A percentile compares a stretch with the other conserved stretches of the same genome.
Evolutionary conservation across 2,797 vertebrate species (phyloP).

Genomic region (Paedocypris micromegethes): DNA sequence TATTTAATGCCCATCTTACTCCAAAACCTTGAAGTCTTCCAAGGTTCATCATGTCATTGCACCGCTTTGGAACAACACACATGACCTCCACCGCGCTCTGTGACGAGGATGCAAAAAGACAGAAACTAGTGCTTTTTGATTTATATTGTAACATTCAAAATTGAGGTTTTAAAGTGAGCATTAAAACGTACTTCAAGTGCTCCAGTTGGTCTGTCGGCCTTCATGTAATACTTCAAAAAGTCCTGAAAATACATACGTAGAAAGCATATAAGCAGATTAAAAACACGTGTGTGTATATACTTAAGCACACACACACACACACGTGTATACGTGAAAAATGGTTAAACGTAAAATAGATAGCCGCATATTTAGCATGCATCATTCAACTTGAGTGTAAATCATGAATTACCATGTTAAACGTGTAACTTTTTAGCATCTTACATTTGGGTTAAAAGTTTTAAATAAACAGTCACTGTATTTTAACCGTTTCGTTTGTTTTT

Average conservation of each 20-base stretch:
- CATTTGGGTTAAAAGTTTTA: background rate
- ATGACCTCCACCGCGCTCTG: conserved; percentile 86
- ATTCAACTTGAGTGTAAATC: too few relatives aligned
- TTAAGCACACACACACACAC: background rate
- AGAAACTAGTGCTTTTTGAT: background rate
- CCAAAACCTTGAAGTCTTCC: conserved; percentile 86
- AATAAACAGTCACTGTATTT: background rate
- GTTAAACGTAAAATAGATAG: too few relatives aligned
- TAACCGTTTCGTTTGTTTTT: too few relatives aligned
- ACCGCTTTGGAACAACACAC: conserved; percentile 87
- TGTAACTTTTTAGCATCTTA: too few relatives aligned
- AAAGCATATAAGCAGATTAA: background rate
- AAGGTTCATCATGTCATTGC: conserved; percentile 91
- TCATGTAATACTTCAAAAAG: conserved; percentile 82
- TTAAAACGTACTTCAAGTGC: conserved; percentile 72
- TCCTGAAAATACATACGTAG: conserved; percentile 66
- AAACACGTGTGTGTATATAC: background rate
- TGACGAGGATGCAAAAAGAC: conserved; percentile 4
- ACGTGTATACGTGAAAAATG: too few relatives aligned
- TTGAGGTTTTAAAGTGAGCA: too few relatives aligned
- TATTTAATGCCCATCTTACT: conserved; percentile 59
- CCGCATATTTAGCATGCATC: too few relatives aligned
- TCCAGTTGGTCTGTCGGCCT: conserved; percentile 74
- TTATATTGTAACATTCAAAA: too few relatives aligned
- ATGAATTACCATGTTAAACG: too few relatives aligned